Base-by-base conservation (phyloP, 2,113 vertebrate species). In the Garra rufa region DNA sequence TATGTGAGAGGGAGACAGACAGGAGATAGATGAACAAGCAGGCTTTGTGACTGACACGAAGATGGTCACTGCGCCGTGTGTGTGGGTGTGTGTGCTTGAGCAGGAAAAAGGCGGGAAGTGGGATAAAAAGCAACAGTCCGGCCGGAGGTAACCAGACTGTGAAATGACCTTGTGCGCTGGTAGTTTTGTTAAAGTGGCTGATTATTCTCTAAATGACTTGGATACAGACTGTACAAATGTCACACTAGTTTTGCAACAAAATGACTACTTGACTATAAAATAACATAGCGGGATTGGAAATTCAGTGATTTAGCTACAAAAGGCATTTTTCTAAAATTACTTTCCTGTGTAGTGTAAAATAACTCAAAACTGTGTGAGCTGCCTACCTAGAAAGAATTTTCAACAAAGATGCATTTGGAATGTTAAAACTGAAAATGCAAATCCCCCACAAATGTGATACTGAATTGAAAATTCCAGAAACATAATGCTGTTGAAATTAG, bases 11-110 rank as follows among this genome's bases (percentile, higher is more conserved):
- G 78, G 82, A 87, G 69, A 75, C 34, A 43, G 76, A 48, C 24
- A 63, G 80, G 55, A 74, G 79, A 77, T 83, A 55, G 79, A 77
- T 83, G 84, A 85, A 85, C 80, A 85, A 83, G 76, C 81, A 73
- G 74, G 77, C 87, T 83, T 78, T 84, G 85, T 86, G 65, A 79
- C 26, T 48, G 59, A 71, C 76, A 50, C 15, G 28, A 61, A 61
- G 75, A 61, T 15, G 82, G 41, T 30, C 81, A 74, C 65, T 86
- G 28, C 19, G 71, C 4, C n/a, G 30, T n/a, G 69, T 52, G 17
- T 61, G 76, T 67, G 67, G 30, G 65, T 57, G 41, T 83, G 30
- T 59, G 82, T 59, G 55, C 15, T 44, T 74, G 75, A 78, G 21
- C 17, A 8, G 24, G 17, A 41, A 80, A 63, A 67, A 48, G 59